phyloP scores from a whole-genome alignment of 2,888 invertebrate species.

The Halictus quadricinctus region DNA sequence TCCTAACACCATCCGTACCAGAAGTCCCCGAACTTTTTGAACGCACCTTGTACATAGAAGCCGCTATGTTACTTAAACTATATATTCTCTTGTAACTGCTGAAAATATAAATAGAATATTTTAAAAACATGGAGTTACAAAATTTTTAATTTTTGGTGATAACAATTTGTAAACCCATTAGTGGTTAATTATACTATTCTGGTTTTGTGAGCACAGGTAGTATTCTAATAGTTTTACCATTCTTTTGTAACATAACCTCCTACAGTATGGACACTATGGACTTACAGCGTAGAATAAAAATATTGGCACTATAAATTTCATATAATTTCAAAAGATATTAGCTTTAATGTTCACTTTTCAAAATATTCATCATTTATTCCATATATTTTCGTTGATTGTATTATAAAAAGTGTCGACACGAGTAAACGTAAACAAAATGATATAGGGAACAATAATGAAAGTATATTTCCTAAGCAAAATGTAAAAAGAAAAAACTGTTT shows the following conservation, averaged over 20 bases:
- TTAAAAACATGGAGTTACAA: constrained; percentile 17
- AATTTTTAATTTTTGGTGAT: constrained; percentile 8
- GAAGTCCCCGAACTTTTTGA: too few species aligned
- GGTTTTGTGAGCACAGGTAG: constrained; percentile 14
- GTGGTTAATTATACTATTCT: constrained; percentile 4
- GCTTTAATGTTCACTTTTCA: too few species aligned
- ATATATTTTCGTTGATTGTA: neutral
- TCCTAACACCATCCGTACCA: too few species aligned
- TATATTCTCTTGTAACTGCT: neutral
- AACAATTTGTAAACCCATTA: constrained; percentile 11
- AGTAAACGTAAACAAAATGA: neutral
- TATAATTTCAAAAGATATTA: neutral
- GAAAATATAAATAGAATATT: constrained; percentile 25
- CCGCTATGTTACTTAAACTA: neutral
- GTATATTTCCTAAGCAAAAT: too few species aligned
- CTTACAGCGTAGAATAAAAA: neutral
- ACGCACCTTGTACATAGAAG: neutral
- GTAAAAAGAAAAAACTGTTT: too few species aligned
- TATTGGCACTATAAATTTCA: neutral
- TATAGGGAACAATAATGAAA: neutral
- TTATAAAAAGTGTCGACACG: neutral
- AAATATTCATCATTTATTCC: neutral
- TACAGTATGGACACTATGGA: neutral
- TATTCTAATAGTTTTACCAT: neutral
- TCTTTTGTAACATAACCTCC: constrained; percentile 39